A percentile compares a stretch with the other conserved stretches of the same genome.
These are phyloP conservation scores for Oenanthe melanoleuca DNA, from an alignment of 2,113 vertebrate species.

Conservation along the genomic window DNA sequence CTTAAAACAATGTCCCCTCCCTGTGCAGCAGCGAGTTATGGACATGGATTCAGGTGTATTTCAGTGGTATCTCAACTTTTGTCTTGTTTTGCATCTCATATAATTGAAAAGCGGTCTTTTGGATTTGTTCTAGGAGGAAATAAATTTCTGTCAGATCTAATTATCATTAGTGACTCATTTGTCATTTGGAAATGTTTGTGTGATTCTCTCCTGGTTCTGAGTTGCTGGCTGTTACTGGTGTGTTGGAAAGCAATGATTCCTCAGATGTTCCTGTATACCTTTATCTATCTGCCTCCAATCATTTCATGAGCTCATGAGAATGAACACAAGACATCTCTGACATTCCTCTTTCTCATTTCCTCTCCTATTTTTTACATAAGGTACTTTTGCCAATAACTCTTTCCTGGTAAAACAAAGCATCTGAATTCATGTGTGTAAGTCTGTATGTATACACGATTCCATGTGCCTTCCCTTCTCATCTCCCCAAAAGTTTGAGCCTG, in stretches of 20 bases:
- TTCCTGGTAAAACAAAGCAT: background rate
- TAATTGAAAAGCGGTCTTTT: background rate
- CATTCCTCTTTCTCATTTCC: background rate
- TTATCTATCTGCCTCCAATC: background rate
- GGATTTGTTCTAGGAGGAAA: background rate
- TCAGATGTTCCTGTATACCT: background rate
- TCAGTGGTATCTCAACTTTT: background rate
- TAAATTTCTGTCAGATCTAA: background rate
- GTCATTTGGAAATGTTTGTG: background rate
- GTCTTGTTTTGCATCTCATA: background rate
- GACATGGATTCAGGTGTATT: background rate
- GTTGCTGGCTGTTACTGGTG: background rate
- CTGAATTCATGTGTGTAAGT: background rate
- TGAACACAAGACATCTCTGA: background rate
- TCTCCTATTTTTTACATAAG: background rate
- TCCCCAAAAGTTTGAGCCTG: background rate
- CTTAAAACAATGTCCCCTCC: background rate
- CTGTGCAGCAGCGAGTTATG: background rate
- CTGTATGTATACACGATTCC: background rate
- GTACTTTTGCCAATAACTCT: background rate
- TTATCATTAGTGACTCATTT: background rate
- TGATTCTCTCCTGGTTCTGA: background rate
- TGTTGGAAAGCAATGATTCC: background rate
- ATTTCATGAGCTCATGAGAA: background rate
- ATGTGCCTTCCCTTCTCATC: background rate